Evolutionary conservation across 2,888 invertebrate genomes (phyloP).

Genomic region (Hesperia comma): DNA sequence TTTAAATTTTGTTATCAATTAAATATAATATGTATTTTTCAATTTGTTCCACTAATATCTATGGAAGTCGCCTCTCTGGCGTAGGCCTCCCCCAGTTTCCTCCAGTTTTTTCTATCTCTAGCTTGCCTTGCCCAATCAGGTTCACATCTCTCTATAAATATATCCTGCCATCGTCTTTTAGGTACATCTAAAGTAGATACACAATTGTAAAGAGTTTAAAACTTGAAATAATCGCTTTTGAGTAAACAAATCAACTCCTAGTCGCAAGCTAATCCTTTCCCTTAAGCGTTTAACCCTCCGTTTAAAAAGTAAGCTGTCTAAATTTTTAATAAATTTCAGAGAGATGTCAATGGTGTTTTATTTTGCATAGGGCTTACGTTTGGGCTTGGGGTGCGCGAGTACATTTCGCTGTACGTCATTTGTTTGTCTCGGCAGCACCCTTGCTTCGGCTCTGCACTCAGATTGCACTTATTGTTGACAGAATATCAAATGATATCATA

Average conservation of each 20-base stretch:
- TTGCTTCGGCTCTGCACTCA: constrained; percentile 48
- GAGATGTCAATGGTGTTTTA: constrained; percentile 83
- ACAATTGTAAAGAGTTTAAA: constrained; percentile 3
- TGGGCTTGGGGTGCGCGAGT: constrained; percentile 74
- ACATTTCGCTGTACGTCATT: constrained; percentile 83
- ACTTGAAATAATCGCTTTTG: constrained; percentile 28
- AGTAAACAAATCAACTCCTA: constrained; percentile 36
- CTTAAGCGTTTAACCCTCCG: constrained; percentile 78
- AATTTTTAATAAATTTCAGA: constrained; percentile 84
- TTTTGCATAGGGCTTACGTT: constrained; percentile 81
- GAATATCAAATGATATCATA: constrained; percentile 76
- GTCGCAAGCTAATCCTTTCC: constrained; percentile 69
- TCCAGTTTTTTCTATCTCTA: too few species aligned
- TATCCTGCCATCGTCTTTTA: too few species aligned
- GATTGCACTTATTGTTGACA: constrained; percentile 75
- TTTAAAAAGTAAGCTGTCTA: constrained; percentile 77
- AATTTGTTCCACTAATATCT: too few species aligned
- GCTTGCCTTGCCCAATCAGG: too few species aligned
- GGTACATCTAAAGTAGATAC: background rate
- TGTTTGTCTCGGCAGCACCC: constrained; percentile 68
- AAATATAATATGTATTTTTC: too few species aligned
- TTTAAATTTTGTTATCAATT: too few species aligned
- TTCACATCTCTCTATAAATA: too few species aligned
- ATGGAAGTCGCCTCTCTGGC: too few species aligned
- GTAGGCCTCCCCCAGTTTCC: too few species aligned